Evolutionary conservation across 2,888 invertebrate species (phyloP).

Genomic region (Spatulosminthurus flaviceps): DNA sequence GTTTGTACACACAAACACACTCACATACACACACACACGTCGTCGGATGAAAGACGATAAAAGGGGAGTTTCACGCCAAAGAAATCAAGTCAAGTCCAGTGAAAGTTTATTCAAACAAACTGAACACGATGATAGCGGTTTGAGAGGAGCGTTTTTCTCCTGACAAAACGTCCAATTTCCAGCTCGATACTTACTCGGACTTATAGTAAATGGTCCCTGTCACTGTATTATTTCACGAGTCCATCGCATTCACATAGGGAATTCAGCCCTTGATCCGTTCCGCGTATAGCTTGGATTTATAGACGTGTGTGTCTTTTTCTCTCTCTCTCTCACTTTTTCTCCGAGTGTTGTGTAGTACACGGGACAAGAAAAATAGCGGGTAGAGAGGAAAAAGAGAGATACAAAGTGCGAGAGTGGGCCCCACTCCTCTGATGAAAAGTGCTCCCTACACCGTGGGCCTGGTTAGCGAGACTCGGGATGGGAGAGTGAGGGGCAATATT

Average conservation of each 20-base stretch:
- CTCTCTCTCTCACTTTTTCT: too few species aligned
- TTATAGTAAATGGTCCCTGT: conserved; percentile 13
- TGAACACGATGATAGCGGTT: conserved; percentile 1
- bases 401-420: neutral
- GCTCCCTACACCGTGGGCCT: neutral
- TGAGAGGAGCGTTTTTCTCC: neutral
- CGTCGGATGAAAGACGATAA: neutral
- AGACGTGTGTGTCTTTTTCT: neutral
- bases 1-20: neutral
- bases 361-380: neutral
- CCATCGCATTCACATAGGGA: neutral
- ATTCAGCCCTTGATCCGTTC: too few species aligned
- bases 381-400: neutral
- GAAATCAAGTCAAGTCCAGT: conserved; percentile 29
- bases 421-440: neutral
- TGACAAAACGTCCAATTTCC: conserved; percentile 7
- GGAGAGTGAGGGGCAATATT: neutral
- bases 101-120: conserved; percentile 29
- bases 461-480: too few species aligned
- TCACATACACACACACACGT: too few species aligned
- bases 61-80: conserved; percentile 12
- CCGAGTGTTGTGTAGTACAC: too few species aligned
- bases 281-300: too few species aligned
- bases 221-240: conserved; percentile 16
- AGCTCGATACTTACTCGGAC: neutral